Evolutionary conservation across 1,140 invertebrate species (phyloP).

Genomic region (Nylanderia fulva): DNA sequence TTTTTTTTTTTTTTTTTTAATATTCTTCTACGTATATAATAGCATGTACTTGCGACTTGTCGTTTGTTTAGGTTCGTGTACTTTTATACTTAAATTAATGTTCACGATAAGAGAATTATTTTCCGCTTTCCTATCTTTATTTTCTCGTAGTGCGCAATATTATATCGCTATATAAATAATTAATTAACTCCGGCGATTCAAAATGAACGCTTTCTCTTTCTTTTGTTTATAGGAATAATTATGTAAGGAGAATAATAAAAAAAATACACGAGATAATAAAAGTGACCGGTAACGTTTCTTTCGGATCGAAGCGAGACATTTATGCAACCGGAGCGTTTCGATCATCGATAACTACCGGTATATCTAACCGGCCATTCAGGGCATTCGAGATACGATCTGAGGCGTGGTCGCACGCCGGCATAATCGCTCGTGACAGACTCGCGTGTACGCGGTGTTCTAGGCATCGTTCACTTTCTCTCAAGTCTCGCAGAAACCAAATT

Average conservation of each 20-base stretch:
- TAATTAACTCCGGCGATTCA: not conserved
- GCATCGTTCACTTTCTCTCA: constrained; percentile 28
- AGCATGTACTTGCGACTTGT: not conserved
- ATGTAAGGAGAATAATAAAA: not conserved
- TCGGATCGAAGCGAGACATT: constrained; percentile 29
- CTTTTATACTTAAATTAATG: not conserved
- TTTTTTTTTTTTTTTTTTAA: too few relatives aligned
- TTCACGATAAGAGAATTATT: not conserved
- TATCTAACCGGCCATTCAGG: constrained; percentile 29
- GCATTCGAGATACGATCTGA: constrained; percentile 48
- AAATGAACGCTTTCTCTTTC: not conserved
- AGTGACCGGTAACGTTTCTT: constrained; percentile 12
- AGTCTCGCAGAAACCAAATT: not conserved
- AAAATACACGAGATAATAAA: not conserved
- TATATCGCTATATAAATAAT: too few relatives aligned
- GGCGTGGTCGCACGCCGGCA: constrained; percentile 47
- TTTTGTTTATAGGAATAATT: not conserved
- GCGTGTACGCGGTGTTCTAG: constrained; percentile 13
- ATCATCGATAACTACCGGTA: constrained; percentile 56
- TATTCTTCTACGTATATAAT: too few relatives aligned
- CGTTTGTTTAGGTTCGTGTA: constrained; percentile 25
- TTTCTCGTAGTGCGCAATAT: not conserved
- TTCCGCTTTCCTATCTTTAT: constrained; percentile 2
- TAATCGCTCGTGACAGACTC: constrained; percentile 39
- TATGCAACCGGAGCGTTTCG: constrained; percentile 42